Evolutionary conservation across 2,888 invertebrate genomes (phyloP).

Genomic region (Macrosiphum euphorbiae): DNA sequence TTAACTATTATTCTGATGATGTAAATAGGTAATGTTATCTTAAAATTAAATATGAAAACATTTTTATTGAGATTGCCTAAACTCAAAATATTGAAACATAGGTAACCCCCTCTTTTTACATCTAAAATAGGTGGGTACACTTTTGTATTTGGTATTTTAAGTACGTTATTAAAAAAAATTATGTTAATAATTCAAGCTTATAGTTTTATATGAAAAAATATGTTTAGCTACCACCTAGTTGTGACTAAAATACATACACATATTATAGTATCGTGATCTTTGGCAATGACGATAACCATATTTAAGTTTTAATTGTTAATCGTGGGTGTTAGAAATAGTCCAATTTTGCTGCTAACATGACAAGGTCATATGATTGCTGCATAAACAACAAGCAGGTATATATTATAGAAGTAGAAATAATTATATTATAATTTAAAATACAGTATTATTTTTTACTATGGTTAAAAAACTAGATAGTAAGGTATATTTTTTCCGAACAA

Average conservation of each 20-base stretch:
- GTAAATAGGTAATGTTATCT: not conserved
- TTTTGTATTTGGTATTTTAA: not conserved
- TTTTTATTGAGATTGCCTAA: too few relatives aligned
- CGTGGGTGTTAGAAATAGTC: conserved; percentile 20
- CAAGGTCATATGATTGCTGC: conserved; percentile 23
- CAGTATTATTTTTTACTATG: not conserved
- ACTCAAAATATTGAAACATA: not conserved
- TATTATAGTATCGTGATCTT: conserved; percentile 38
- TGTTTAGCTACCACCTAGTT: conserved; percentile 35
- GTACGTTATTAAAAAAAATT: not conserved
- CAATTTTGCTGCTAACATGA: conserved; percentile 46
- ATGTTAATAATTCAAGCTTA: not conserved
- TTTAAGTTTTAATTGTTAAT: conserved; percentile 30
- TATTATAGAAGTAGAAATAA: conserved; percentile 29
- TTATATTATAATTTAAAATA: conserved; percentile 7
- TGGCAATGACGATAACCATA: conserved; percentile 44
- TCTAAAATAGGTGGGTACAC: not conserved
- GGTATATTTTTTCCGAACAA: not conserved
- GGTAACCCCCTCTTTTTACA: not conserved
- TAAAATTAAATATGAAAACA: not conserved
- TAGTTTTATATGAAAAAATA: conserved; percentile 21
- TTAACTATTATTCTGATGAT: not conserved
- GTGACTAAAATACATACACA: conserved; percentile 42
- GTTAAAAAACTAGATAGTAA: not conserved
- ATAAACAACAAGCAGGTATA: conserved; percentile 35